These are phyloP conservation scores for Puma concolor DNA, from an alignment of 2,113 vertebrate species.

Conservation along the genomic window DNA sequence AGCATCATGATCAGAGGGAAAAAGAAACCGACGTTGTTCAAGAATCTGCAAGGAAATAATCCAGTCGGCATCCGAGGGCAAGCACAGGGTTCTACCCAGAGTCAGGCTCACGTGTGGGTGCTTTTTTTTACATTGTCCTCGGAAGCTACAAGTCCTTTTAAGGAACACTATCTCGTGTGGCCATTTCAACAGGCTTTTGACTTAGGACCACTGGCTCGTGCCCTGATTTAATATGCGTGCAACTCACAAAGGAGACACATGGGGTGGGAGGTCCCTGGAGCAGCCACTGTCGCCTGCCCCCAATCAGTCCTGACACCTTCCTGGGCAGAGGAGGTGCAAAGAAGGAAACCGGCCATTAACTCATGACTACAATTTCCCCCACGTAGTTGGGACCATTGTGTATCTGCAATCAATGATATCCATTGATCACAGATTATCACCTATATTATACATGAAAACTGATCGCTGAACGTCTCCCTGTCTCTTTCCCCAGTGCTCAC, in stretches of 20 bases:
- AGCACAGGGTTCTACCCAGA: not conserved
- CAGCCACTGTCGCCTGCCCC: rapidly evolving
- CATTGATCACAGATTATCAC: too few species aligned
- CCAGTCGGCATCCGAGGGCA: not conserved
- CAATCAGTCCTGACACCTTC: not conserved
- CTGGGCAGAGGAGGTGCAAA: not conserved
- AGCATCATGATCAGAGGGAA: conserved; percentile 87
- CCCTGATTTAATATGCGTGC: too few species aligned
- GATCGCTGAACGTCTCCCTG: not conserved
- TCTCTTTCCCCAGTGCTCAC: too few species aligned
- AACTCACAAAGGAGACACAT: not conserved
- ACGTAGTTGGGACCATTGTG: not conserved
- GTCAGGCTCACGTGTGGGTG: rapidly evolving
- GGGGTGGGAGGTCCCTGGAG: not conserved
- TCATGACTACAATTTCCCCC: not conserved
- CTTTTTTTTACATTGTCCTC: not conserved
- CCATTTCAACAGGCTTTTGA: not conserved
- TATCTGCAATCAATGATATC: not conserved
- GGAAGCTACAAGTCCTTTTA: not conserved
- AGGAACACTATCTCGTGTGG: rapidly evolving
- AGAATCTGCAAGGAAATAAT: conserved; percentile 79
- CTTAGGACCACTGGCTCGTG: rapidly evolving
- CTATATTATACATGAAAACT: not conserved
- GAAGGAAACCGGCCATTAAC: not conserved
- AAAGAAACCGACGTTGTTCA: conserved; percentile 85